These are phyloP conservation scores for Axea sp. DNA, from an alignment of 2,888 invertebrate genomes.

Conservation along the genomic window DNA sequence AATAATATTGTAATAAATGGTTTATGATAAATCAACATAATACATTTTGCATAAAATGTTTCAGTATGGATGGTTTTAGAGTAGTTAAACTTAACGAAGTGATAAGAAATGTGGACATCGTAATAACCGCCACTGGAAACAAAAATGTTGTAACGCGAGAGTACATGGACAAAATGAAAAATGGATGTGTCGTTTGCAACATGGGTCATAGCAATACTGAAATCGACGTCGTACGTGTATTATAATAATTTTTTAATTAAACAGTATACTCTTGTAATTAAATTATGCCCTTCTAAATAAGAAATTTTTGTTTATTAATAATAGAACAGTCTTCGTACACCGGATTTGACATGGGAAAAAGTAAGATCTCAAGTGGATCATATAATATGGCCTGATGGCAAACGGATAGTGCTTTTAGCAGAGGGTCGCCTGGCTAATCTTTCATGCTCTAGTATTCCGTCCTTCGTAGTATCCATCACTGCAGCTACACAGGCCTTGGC, in stretches of 20 bases:
- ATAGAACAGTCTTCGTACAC: constrained; percentile 93
- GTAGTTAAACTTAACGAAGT: constrained; percentile 97
- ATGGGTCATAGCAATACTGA: constrained; percentile 99
- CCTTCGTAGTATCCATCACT: constrained; percentile 98
- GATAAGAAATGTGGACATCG: constrained; percentile 94
- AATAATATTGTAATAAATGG: no score
- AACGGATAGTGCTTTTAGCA: constrained; percentile 94
- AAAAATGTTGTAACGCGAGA: constrained; percentile 97
- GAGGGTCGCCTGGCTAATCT: constrained; percentile 97
- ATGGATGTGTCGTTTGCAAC: constrained; percentile 96
- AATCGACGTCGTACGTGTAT: constrained; percentile 89
- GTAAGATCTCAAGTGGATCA: constrained; percentile 99
- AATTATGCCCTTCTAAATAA: no score
- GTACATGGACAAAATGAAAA: constrained; percentile 98
- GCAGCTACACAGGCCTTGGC: constrained; percentile 98
- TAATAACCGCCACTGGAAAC: constrained; percentile 98
- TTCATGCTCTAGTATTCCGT: constrained; percentile 97
- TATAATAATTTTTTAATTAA: constrained; percentile 1
- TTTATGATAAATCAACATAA: no score
- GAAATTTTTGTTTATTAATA: no score
- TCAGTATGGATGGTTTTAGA: constrained; percentile 96
- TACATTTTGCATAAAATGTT: no score
- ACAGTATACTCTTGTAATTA: no score
- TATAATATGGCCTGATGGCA: constrained; percentile 98
- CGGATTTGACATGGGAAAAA: constrained; percentile 97